Evolutionary conservation across 2,113 vertebrate genomes (phyloP), one percentile per base, ranked within the genome.

Genomic region (Oncorhynchus gorbuscha): DNA sequence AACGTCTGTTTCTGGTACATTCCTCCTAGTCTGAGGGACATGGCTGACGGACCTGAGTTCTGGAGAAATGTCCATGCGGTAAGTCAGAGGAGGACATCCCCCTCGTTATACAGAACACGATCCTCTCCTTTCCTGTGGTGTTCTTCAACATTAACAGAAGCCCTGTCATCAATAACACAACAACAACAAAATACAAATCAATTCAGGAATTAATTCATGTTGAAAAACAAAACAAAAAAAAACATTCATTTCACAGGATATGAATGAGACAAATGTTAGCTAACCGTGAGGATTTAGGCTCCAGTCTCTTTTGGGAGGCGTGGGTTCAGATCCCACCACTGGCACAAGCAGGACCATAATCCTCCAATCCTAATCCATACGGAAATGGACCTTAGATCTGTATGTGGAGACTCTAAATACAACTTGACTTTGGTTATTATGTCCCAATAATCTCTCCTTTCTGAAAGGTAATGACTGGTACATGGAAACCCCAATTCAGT

Each of bases 1-100:
- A 97, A 97, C 3, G 88, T 96, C 24, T 97, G 96, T 84, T 96
- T 97, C 90, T 97, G 96, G 96, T 96, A 94, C 32, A 87, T 96
- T 73, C 96, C 96, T 0, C 94, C 95, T 18, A 94, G 94, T 72
- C 86, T 96, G 58, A 90, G 90, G 68, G 93, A 79, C 7, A 80
- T 91, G 74, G 89, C 95, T 74, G 84, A 70, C 35, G 84, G 75
- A 8, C 75, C 81, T 0, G 91, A 94, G 78, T 97, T 94, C 82
- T 79, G 81, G 80, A 30, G 91, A 22, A 62, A 62, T n/a, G 59
- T 62, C 59, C 59, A 62, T 62, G 59, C 59, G 7, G 59, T 62
- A 62, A 62, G 59, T 62, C 39, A 45, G 59, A 9, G 59, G 59
- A 24, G 8, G n/a, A 62, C 18, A 62, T 62, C n/a, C n/a, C 26